Evolutionary conservation across 2,888 invertebrate species (phyloP), one percentile per base, ranked within the genome.

Genomic region (Cataglyphis rosenhaueri): DNA sequence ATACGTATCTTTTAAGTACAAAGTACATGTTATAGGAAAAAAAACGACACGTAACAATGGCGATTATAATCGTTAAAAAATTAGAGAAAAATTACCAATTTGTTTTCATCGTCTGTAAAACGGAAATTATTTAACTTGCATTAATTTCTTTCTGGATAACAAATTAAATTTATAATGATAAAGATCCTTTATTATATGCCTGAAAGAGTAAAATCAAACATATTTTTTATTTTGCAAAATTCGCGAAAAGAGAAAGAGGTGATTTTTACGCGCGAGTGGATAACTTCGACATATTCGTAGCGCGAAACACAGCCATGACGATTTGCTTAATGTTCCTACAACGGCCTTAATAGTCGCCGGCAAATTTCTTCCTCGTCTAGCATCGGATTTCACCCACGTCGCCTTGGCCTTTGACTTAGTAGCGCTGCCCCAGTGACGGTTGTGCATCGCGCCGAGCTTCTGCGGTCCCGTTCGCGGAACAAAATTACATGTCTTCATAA

Each of bases 331-430:
- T 87, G 55, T 6, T 62, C 81, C 74, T 59, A 76, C 35, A 15
- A 65, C 68, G 84, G 65, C 57, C 65, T 76, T 84, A 84, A 81
- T 86, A 62, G 71, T 81, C 59, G 32, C 38, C 41, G 64, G 41
- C n/a, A 75, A 84, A 84, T 82, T 87, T 85, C 73, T 74, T 79
- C 64, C n/a, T 79, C 48, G 48, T 15, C n/a, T 25, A 73, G 86
- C 71, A 55, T 91, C 86, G 83, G 78, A 86, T 91, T 91, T 89
- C 91, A 84, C 85, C 73, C 82, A 84, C 81, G 81, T 91, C 84
- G 90, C 91, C 92, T 92, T 92, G 92, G 91, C 92, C 92, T 92
- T 89, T 91, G 86, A 66, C 84, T 85, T 85, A 35, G n/a, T 68
- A 57, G 52, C 18, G 21, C 44, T 71, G 32, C 38, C 70, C 41